Conservation (phyloP, 2,888 invertebrate genomes). For the Archips xylosteana region DNA sequence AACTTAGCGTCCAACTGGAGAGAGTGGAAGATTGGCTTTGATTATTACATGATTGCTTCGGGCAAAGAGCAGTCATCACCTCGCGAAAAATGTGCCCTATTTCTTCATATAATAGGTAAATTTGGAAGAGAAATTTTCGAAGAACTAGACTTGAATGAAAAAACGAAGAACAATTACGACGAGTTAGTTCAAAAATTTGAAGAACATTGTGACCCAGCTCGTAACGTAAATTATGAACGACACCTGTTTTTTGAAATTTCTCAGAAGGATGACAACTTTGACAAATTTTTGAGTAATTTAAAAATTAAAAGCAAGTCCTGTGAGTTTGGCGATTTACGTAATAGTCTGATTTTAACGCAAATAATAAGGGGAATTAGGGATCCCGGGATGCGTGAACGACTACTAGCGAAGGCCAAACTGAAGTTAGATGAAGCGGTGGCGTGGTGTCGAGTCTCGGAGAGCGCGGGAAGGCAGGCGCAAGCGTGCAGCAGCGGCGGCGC, state of each 20-base stretch:
- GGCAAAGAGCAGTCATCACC: conserved; percentile 7
- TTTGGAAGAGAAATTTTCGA: conserved; percentile 2
- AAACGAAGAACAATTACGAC: conserved; percentile 4
- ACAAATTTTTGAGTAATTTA: not conserved
- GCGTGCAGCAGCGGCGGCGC: not conserved
- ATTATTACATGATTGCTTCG: conserved; percentile 25
- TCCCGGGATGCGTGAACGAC: not conserved
- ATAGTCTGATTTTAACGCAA: not conserved
- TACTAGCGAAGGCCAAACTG: not conserved
- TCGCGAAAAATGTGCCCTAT: conserved; percentile 42
- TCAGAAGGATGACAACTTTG: not conserved
- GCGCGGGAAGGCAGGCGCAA: conserved; percentile 16
- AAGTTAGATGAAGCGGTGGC: not conserved
- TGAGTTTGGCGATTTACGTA: not conserved
- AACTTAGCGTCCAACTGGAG: conserved; percentile 21
- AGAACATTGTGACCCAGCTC: not conserved
- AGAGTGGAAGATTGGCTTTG: conserved; percentile 18
- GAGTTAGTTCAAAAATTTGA: conserved; percentile 31
- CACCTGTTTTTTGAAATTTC: not conserved
- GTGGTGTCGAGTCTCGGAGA: not conserved
- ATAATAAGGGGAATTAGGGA: not conserved
- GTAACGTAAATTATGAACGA: not conserved
- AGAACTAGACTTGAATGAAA: conserved; percentile 34
- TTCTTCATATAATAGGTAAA: conserved; percentile 46
- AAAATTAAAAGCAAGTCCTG: not conserved